Evolutionary conservation across 1,140 invertebrate species (phyloP), one percentile per base, ranked within the genome.

Genomic region (Caerostris extrusa): DNA sequence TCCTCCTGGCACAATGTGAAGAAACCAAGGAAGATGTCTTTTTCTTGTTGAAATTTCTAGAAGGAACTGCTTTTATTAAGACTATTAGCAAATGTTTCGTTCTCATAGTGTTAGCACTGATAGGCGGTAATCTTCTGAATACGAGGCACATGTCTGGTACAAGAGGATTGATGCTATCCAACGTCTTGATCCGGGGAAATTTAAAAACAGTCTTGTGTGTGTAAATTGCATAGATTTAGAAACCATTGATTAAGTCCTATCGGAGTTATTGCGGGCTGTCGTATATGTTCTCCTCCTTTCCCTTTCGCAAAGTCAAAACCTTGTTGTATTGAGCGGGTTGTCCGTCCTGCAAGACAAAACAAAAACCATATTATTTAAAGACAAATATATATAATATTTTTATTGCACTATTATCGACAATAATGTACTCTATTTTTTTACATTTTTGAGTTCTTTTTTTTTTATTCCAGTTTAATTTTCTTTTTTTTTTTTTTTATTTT

Each of bases 271-370:
- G 88, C 1, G 88, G 64, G n/a, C 55, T 90, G 5, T 90, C 88
- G 50, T 85, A 93, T 60, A 93, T 93, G 58, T 93, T 87, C 77
- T 88, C 83, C 56, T 93, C 85, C n/a, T 71, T 93, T 8, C n/a
- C 57, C 57, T 83, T 87, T 77, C 61, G 56, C 67, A 93, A 34
- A 5, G 91, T 93, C 64, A 93, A 34, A 58, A 67, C 64, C 55
- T 77, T 93, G 19, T 93, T 93, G 56, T 88, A 87, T 60, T 83
- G 61, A 8, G 91, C 83, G 53, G 61, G 91, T 50, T 58, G 56
- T 57, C 91, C 91, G 61, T 93, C 91, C 91, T 93, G 67, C 5
- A 93, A 61, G 77, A 53, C 10, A 53, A 57, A 57, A 12, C 10
- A 61, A 61, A 64, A 64, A 64, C 0, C 12, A 12, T 12, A 61